Base-by-base conservation (phyloP, 1,140 invertebrate species). In the Oryctes rhinoceros region DNA sequence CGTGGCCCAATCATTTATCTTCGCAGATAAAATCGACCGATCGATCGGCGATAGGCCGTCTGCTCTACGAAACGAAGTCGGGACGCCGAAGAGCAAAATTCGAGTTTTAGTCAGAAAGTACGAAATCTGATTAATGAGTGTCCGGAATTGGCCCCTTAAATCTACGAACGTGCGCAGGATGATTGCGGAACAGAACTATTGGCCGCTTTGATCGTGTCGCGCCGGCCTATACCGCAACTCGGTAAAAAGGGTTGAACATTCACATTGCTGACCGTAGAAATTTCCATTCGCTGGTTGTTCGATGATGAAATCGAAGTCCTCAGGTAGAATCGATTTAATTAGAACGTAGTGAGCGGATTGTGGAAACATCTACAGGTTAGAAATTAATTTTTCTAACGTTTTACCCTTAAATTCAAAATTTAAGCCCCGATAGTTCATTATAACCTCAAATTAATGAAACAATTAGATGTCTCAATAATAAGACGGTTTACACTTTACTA, bases 101-200 rank as follows among this genome's bases (percentile, higher is more conserved):
- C 53, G 53, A 18, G 5, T 44, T 10, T 3, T 59, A 18, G 53
- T 59, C 13, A 18, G 53, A 18, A 11, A 5, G 53, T 18, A 59
- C 10, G 13, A 59, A 59, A 59, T 59, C 53, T 59, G 53, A 59
- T 59, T 59, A 59, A 59, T 59, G 53, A 59, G 53, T 59, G 53
- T 18, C 53, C 53, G 53, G 53, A 59, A 59, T 59, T 59, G 53
- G 53, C 53, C 5, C 49, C 18, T 59, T 18, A 59, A 59, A 59
- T 59, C 15, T 18, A 59, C 53, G 53, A 59, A 18, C 53, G 53
- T 59, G 53, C 18, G 53, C 7, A 59, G 15, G 53, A 59, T 59
- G 53, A 59, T 59, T 59, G 18, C 53, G 53, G 18, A n/a, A n/a
- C 15, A 59, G n/a, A 15, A 59, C 13, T 59, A 59, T 15, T 59